phyloP scores from a whole-genome alignment of 2,113 vertebrate genomes.

The Platichthys stellatus region DNA sequence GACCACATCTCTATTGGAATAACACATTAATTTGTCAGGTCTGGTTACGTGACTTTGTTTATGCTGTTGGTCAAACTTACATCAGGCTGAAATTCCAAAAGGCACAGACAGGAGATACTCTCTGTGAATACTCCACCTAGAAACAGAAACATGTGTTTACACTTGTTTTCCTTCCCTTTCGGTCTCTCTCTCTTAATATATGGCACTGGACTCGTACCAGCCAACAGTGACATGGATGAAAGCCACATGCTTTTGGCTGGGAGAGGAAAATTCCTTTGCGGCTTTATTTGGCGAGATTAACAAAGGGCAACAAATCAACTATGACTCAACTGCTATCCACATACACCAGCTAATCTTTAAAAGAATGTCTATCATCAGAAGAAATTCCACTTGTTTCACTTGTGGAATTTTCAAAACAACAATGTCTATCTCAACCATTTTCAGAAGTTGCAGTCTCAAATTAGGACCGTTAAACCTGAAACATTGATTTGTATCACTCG shows the following conservation, averaged over 20 bases:
- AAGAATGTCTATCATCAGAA: not conserved
- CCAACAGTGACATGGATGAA: constrained; percentile 16
- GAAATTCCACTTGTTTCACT: not conserved
- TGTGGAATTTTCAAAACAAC: no score
- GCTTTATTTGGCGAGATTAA: constrained; percentile 1
- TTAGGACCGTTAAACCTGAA: not conserved
- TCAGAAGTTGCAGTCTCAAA: not conserved
- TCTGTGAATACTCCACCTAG: constrained; percentile 71
- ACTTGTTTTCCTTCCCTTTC: constrained; percentile 6
- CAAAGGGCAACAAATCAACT: not conserved
- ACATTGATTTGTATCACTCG: not conserved
- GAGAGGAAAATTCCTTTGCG: not conserved
- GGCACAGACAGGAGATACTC: constrained; percentile 73
- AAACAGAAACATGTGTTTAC: constrained; percentile 60
- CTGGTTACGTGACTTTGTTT: not conserved
- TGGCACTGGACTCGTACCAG: not conserved
- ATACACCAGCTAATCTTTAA: no score
- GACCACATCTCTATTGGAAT: not conserved
- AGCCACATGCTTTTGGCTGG: not conserved
- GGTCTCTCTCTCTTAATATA: constrained; percentile 2
- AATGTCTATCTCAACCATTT: no score
- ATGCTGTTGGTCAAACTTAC: constrained; percentile 72
- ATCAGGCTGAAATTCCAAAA: constrained; percentile 83
- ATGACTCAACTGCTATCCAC: no score
- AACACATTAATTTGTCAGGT: not conserved